phyloP scores from a whole-genome alignment of 2,113 vertebrate genomes.

The Uria lomvia region DNA sequence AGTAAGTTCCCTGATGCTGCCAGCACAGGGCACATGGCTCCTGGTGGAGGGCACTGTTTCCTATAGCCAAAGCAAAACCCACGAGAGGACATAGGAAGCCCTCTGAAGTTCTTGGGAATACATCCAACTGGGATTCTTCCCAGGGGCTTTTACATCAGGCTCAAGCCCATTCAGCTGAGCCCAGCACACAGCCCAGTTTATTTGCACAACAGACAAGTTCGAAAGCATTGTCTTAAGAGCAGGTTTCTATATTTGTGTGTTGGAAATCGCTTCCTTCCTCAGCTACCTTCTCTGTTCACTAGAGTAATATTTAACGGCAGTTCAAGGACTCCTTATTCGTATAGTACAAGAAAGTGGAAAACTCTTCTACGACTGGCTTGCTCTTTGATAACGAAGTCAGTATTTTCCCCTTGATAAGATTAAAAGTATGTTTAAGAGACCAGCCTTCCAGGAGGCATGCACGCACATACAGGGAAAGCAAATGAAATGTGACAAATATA shows the following conservation, averaged over 20 bases:
- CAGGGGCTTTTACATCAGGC: background rate
- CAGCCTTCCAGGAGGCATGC: background rate
- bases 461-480: background rate
- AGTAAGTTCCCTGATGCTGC: background rate
- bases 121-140: background rate
- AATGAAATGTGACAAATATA: constrained; percentile 33
- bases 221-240: background rate
- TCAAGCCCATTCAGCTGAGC: background rate
- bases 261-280: background rate
- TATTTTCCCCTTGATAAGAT: background rate
- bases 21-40: background rate
- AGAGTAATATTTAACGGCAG: background rate
- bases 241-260: background rate
- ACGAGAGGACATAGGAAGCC: background rate
- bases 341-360: background rate
- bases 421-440: background rate
- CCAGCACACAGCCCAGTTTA: background rate
- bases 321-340: background rate
- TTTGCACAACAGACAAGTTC: background rate
- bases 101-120: background rate
- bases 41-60: background rate
- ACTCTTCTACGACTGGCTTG: background rate
- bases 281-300: background rate
- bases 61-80: background rate
- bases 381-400: background rate